A percentile compares a stretch with the other conserved stretches of the same genome.
These are phyloP conservation scores for Schizopygopsis malacanthus DNA, from an alignment of 2,797 vertebrate genomes.

Conservation along the genomic window DNA sequence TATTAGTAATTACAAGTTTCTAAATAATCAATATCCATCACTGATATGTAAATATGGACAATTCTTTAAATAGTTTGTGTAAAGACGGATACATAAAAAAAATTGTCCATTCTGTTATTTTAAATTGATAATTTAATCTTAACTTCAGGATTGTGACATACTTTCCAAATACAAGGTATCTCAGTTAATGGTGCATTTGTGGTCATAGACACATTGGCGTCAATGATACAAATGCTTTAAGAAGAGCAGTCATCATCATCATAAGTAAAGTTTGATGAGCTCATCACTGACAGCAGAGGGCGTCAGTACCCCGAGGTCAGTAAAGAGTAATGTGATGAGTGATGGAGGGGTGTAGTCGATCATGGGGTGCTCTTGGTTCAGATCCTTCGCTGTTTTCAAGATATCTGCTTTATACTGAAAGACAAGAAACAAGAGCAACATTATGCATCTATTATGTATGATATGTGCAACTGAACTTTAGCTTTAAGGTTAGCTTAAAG, in stretches of 20 bases:
- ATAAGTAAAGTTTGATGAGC: conserved; percentile 97
- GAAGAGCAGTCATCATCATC: conserved; percentile 50
- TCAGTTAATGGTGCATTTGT: conserved; percentile 13
- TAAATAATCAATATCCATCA: background rate
- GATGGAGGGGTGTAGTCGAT: conserved; percentile 96
- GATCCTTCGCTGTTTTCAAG: conserved; percentile 80
- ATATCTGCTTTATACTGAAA: conserved; percentile 94
- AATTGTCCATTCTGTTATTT: background rate
- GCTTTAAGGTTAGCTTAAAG: no score
- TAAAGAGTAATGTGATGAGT: conserved; percentile 94
- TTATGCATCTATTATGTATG: background rate
- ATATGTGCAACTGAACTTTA: background rate
- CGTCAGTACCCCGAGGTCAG: conserved; percentile 94
- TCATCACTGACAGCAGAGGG: conserved; percentile 97
- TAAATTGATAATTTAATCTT: conserved; percentile 14
- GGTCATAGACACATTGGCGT: background rate
- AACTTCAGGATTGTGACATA: background rate
- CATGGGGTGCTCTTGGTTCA: conserved; percentile 90
- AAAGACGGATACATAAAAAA: background rate
- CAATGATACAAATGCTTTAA: conserved; percentile 18
- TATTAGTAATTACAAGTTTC: background rate
- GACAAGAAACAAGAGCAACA: background rate
- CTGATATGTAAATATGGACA: background rate
- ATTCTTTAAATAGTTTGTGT: background rate
- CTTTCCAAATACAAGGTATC: background rate